These are phyloP conservation scores for Graptemys geographica DNA, from an alignment of 2,797 vertebrate species.

Conservation along the genomic window DNA sequence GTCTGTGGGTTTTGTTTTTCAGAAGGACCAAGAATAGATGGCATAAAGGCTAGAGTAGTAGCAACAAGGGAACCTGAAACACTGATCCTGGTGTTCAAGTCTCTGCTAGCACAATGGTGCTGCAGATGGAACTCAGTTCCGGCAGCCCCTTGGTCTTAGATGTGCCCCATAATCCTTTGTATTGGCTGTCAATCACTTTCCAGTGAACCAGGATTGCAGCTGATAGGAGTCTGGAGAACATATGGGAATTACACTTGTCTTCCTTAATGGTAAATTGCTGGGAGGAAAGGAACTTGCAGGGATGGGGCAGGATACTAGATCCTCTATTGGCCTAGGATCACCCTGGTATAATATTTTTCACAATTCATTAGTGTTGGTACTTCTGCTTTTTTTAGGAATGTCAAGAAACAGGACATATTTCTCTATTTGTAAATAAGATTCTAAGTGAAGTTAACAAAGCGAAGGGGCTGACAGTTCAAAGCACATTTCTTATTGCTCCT, in stretches of 20 bases:
- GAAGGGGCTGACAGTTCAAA: not conserved
- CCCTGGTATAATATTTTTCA: not conserved
- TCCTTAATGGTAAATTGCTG: not conserved
- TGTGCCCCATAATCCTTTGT: not conserved
- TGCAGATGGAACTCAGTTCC: not conserved
- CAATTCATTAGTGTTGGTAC: not conserved
- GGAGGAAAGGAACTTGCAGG: not conserved
- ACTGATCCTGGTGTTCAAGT: not conserved
- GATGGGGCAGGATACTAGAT: not conserved
- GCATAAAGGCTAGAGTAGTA: not conserved
- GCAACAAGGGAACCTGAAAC: not conserved
- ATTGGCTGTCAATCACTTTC: not conserved
- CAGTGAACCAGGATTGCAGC: not conserved
- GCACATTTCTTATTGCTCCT: not conserved
- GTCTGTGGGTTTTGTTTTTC: not conserved
- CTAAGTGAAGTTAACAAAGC: not conserved
- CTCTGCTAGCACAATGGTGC: not conserved
- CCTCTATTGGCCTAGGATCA: not conserved
- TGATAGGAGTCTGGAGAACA: not conserved
- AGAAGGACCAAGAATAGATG: not conserved
- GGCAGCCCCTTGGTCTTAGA: not conserved
- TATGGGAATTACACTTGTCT: not conserved
- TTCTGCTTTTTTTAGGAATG: not conserved
- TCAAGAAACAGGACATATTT: not conserved
- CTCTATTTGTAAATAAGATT: not conserved